Evolutionary conservation across 37 sponge, comb jelly and placozoan species (phyloP).

Genomic region (Ianthella basta): DNA sequence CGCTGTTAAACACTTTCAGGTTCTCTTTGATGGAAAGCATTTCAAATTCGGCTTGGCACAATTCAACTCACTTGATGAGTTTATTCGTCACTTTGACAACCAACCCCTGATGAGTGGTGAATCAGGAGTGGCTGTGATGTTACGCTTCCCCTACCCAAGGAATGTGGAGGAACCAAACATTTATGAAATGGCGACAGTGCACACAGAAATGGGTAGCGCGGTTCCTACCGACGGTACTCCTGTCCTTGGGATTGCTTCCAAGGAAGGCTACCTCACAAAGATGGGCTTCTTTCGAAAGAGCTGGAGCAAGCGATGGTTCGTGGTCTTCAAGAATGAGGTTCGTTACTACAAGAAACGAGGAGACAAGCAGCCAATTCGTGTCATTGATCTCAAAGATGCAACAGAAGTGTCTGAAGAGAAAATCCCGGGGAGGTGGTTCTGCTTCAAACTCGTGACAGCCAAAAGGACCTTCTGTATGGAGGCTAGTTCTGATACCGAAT

Average conservation of each 20-base stretch:
- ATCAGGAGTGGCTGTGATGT: conserved; percentile 47
- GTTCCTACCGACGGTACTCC: background rate
- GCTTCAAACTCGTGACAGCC: conserved; percentile 63
- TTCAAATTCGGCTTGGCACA: conserved; percentile 84
- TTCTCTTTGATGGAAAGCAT: conserved; percentile 75
- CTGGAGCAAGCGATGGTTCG: conserved; percentile 83
- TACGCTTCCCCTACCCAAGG: conserved; percentile 50
- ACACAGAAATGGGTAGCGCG: conserved; percentile 1
- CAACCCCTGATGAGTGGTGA: conserved; percentile 86
- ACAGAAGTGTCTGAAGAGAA: conserved; percentile 38
- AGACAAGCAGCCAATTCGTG: conserved; percentile 45
- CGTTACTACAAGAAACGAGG: conserved; percentile 55
- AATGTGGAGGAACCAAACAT: conserved; percentile 55
- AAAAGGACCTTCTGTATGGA: conserved; percentile 66
- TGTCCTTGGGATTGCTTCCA: conserved; percentile 35
- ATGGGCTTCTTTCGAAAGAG: conserved; percentile 60
- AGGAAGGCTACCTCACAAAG: conserved; percentile 74
- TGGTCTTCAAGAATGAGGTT: conserved; percentile 63
- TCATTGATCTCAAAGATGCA: conserved; percentile 64
- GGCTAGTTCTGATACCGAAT: conserved; percentile 46
- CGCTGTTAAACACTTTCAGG: conserved; percentile 84
- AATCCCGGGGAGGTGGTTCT: conserved; percentile 33
- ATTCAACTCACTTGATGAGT: conserved; percentile 60
- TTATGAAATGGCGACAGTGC: conserved; percentile 45
- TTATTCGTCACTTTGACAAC: conserved; percentile 83